phyloP scores from a whole-genome alignment of 2,888 invertebrate species.

The Agrypnus murinus region DNA sequence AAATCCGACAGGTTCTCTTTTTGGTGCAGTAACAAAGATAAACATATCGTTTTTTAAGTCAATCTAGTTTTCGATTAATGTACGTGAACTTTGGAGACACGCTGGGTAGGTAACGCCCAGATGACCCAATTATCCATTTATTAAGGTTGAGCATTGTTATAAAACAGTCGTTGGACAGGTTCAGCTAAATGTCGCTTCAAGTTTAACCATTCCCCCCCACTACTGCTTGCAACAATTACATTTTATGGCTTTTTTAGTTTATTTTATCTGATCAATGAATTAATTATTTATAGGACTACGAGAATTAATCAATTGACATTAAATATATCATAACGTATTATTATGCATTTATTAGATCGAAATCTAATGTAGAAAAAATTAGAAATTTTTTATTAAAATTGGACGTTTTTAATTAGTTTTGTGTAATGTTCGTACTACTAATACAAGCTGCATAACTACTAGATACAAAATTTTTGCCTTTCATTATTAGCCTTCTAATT shows the following conservation, averaged over 20 bases:
- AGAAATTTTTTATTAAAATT: too few relatives aligned
- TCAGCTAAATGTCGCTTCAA: conserved; percentile 37
- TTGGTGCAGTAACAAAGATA: too few relatives aligned
- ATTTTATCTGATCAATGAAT: background rate
- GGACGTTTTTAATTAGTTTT: too few relatives aligned
- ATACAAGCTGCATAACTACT: too few relatives aligned
- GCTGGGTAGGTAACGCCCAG: conserved; percentile 33
- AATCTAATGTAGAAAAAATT: too few relatives aligned
- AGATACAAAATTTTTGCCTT: too few relatives aligned
- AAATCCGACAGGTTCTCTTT: too few relatives aligned
- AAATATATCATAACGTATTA: too few relatives aligned
- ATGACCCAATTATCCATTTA: conserved; percentile 36
- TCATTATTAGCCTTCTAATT: too few relatives aligned
- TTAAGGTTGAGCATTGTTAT: conserved; percentile 36
- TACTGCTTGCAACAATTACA: background rate
- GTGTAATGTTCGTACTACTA: too few relatives aligned
- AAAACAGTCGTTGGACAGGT: conserved; percentile 34
- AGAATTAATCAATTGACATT: too few relatives aligned
- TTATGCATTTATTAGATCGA: too few relatives aligned
- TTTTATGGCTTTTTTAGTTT: background rate
- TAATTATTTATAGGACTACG: background rate
- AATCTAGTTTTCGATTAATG: conserved; percentile 2
- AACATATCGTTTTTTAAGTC: background rate
- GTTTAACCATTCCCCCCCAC: background rate
- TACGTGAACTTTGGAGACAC: conserved; percentile 29